phyloP scores from a whole-genome alignment of 2,888 invertebrate species.

The Heteromurus nitidus region DNA sequence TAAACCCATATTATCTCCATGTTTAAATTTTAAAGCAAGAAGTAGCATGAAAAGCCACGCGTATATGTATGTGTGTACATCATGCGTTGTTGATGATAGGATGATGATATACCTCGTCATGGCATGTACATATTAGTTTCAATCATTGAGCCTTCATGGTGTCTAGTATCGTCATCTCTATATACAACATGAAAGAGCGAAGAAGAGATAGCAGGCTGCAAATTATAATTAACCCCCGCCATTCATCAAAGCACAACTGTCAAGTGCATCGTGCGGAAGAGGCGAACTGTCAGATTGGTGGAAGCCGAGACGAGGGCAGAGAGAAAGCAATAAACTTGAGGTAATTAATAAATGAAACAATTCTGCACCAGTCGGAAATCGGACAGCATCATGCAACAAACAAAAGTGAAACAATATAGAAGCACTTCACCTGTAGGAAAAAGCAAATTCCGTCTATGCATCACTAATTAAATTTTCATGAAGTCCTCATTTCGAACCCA shows the following conservation, averaged over 20 bases:
- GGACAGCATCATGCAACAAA: neutral
- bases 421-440: neutral
- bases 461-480: slow-evolving; percentile 19
- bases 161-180: neutral
- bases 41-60: neutral
- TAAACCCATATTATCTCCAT: neutral
- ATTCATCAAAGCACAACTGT: slow-evolving; percentile 15
- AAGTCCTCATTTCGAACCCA: slow-evolving; percentile 19
- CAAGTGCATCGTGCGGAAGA: slow-evolving; percentile 17
- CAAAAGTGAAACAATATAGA: neutral
- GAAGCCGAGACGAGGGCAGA: neutral
- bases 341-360: slow-evolving; percentile 50
- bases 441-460: neutral
- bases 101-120: neutral
- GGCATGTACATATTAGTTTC: neutral
- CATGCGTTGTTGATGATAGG: neutral
- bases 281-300: slow-evolving; percentile 9
- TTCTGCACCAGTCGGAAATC: slow-evolving; percentile 9
- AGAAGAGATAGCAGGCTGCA: no score
- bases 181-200: neutral
- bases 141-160: no score
- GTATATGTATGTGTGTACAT: neutral
- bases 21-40: slow-evolving; percentile 4
- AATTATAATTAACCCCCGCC: slow-evolving; percentile 25
- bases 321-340: slow-evolving; percentile 27